Conservation (phyloP, 2,797 vertebrate species). For the Cryptoblepharus egeriae region DNA sequence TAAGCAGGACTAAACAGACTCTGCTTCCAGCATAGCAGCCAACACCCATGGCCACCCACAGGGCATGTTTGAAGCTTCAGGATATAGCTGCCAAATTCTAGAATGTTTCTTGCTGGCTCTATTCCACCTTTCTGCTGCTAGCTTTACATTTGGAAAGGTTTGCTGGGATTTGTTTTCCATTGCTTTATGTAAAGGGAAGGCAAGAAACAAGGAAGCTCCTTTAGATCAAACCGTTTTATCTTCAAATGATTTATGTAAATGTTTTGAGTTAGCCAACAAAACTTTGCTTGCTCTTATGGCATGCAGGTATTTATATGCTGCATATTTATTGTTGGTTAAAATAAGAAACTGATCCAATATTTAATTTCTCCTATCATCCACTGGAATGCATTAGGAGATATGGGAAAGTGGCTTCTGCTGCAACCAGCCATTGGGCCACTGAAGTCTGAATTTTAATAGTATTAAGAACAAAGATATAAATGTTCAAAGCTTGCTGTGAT, state of each 20-base stretch:
- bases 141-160: conserved; percentile 17
- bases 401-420: too few relatives aligned
- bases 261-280: neutral
- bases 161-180: conserved; percentile 14
- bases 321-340: conserved; percentile 28
- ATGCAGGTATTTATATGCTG: conserved; percentile 32
- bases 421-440: too few relatives aligned
- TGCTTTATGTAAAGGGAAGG: neutral
- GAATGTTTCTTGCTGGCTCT: conserved; percentile 50
- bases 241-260: conserved; percentile 1
- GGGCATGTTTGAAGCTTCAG: conserved; percentile 70
- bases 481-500: neutral
- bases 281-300: conserved; percentile 20
- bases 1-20: conserved; percentile 71
- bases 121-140: conserved; percentile 40
- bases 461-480: conserved; percentile 15
- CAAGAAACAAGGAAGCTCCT: neutral
- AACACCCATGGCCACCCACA: conserved; percentile 67
- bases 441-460: neutral
- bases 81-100: conserved; percentile 66
- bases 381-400: too few relatives aligned
- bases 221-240: neutral
- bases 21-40: conserved; percentile 57
- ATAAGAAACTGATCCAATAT: conserved; percentile 7
- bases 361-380: neutral